phyloP scores from a whole-genome alignment of 2,113 vertebrate species.

The Aspiorhynchus laticeps region DNA sequence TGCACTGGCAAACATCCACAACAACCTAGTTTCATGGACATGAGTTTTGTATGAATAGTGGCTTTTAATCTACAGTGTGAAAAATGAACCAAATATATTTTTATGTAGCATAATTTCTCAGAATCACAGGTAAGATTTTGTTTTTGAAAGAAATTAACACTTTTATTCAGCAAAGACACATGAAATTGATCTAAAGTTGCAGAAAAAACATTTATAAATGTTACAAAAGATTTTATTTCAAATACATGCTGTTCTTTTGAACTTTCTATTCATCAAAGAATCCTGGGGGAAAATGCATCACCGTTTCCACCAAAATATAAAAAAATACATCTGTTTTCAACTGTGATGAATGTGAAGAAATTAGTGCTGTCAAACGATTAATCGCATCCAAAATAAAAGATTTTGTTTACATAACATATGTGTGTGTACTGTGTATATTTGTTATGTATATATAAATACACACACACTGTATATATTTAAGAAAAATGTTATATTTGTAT shows the following conservation, averaged over 20 bases:
- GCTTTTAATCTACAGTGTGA: neutral
- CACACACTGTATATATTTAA: no score
- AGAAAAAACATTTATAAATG: neutral
- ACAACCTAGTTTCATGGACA: neutral
- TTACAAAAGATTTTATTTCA: neutral
- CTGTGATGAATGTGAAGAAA: no score
- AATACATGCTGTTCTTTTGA: neutral
- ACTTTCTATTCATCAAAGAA: neutral
- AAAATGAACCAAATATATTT: neutral
- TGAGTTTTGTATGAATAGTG: neutral
- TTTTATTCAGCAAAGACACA: neutral
- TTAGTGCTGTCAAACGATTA: no score
- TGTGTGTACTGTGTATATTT: no score
- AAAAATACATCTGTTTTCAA: neutral
- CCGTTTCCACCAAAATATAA: neutral
- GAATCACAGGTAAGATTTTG: neutral
- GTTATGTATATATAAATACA: no score
- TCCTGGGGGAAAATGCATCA: neutral
- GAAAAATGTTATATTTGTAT: no score
- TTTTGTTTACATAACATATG: no score
- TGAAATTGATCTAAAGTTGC: neutral
- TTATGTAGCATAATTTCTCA: neutral
- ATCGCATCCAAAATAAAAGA: no score
- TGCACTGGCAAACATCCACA: neutral
- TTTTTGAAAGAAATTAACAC: neutral